A percentile compares a stretch with the other conserved stretches of the same genome.
These are phyloP conservation scores for Trissoscelio sp. DNA, from an alignment of 2,888 invertebrate genomes.

Conservation along the genomic window DNA sequence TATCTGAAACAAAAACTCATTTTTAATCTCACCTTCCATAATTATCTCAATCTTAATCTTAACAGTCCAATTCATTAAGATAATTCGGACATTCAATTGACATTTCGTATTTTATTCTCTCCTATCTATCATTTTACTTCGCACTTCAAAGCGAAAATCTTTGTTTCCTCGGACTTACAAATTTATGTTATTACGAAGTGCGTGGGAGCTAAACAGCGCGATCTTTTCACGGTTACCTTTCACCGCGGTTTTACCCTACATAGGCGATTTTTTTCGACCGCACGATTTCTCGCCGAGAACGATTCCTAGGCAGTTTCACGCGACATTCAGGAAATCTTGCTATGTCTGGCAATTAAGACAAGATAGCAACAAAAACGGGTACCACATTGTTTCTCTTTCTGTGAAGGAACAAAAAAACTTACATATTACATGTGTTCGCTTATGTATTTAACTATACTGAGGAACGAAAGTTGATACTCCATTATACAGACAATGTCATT, in stretches of 20 bases:
- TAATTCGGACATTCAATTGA: neutral
- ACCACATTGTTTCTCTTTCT: conserved; percentile 14
- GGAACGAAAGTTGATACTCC: conserved; percentile 30
- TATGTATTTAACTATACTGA: neutral
- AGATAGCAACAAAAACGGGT: neutral
- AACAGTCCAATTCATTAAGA: neutral
- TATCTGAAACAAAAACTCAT: conserved; percentile 85
- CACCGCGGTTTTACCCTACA: conserved; percentile 72
- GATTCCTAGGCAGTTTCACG: conserved; percentile 43
- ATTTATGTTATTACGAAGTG: conserved; percentile 9
- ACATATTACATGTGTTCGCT: conserved; percentile 5
- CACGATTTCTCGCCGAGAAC: conserved; percentile 55
- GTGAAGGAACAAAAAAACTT: conserved; percentile 1
- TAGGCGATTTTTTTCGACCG: conserved; percentile 55
- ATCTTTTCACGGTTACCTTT: conserved; percentile 73
- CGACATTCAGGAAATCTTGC: conserved; percentile 24
- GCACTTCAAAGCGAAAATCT: conserved; percentile 5
- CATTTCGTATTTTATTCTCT: neutral
- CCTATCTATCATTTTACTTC: neutral
- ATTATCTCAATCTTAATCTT: neutral
- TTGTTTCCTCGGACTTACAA: conserved; percentile 25
- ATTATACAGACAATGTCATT: conserved; percentile 4
- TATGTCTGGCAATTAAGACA: conserved; percentile 15
- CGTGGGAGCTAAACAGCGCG: neutral
- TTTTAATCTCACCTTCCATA: neutral